Base-by-base conservation (phyloP, 2,888 invertebrate species). In the Euzophera pinguis region DNA sequence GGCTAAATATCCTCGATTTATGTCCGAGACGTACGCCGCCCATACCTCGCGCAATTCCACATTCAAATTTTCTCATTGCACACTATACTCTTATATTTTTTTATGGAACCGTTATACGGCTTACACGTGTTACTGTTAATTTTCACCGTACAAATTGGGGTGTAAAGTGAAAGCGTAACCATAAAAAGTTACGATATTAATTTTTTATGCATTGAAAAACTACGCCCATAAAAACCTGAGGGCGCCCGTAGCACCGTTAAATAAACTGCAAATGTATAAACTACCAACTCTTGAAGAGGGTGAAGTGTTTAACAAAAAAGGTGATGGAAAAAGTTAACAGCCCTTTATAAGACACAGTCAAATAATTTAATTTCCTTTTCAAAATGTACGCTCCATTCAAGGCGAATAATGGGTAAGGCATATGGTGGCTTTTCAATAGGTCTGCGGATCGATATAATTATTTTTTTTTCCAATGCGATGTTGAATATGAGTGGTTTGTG, bases 351-450 rank as follows among this genome's bases (percentile, higher is more conserved):
- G 61, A 61, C 60, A 65, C 67, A 64, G 65, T 68, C 64, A 67
- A 73, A 77, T 78, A 77, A 84, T 81, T 81, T 71, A 78, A 79
- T 80, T 81, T 80, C 67, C 69, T 71, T 66, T 56, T 69, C 69
- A 73, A 78, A 78, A 78, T 68, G 68, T 74, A 78, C 69, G 68
- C 66, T 66, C 63, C 61, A 73, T 81, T 81, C 73, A 77, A 61
- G 57, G 56, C 59, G 63, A 59, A 75, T 80, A 83, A 85, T 79
- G 66, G 74, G 66, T 66, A 60, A 56, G 60, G 70, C 86, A 85
- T 83, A 81, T 86, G 84, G 77, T 55, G 62, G 64, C 65, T 68
- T 71, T 74, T 71, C 71, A 78, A 77, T 75, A 68, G 71, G 68
- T 56, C 47, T 61, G 67, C 56, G 65, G 67, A 62, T 67, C 64